A percentile compares a stretch with the other conserved stretches of the same genome.
Evolutionary conservation across 1,140 invertebrate genomes (phyloP).

Genomic region (Bombus picipes): DNA sequence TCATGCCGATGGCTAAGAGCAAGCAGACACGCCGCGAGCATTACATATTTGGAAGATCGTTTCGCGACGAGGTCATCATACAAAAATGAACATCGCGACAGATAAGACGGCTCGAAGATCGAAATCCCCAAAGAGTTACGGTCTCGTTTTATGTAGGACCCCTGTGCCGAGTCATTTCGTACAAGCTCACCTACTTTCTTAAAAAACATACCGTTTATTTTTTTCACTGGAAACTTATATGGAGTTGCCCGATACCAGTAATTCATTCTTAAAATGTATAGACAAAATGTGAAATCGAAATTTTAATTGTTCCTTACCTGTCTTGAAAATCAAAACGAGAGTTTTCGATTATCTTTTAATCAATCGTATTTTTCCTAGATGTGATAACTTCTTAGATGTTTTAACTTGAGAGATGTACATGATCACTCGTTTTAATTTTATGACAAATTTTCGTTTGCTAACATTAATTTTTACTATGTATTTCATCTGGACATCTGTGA

Average conservation of each 20-base stretch:
- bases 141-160: background rate
- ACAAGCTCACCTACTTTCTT: slow-evolving; percentile 16
- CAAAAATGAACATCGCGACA: slow-evolving; percentile 26
- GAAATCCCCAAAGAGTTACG: slow-evolving; percentile 5
- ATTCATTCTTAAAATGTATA: no score
- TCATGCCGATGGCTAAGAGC: slow-evolving; percentile 54
- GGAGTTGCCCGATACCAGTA: background rate
- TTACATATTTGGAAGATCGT: slow-evolving; percentile 66
- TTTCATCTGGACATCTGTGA: no score
- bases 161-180: background rate
- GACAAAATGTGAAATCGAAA: no score
- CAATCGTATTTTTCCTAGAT: no score
- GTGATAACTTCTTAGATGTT: no score
- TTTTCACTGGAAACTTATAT: background rate
- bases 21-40: slow-evolving; percentile 23
- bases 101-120: slow-evolving; percentile 17
- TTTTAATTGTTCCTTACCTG: no score
- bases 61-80: slow-evolving; percentile 46
- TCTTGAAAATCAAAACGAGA: no score
- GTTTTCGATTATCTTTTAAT: no score
- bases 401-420: no score
- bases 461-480: no score
- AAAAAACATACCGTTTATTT: background rate
- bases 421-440: no score
- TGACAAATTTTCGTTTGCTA: no score